Conservation (phyloP, 2,888 invertebrate species). For the Physocephala rufipes region DNA sequence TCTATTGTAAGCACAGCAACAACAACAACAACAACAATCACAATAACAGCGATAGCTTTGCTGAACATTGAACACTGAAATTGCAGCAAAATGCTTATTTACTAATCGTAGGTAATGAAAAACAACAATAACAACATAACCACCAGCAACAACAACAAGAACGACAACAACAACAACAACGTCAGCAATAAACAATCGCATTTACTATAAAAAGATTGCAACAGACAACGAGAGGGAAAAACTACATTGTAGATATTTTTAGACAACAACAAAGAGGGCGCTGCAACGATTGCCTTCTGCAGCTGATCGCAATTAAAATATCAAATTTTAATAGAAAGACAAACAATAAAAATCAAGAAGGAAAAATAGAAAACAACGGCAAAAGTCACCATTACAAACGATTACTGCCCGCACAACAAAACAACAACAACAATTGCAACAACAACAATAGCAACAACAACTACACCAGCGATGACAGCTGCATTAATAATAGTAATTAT, state of each 20-base stretch:
- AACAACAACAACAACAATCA: constrained; percentile 3
- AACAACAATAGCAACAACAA: constrained; percentile 13
- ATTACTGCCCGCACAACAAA: not conserved
- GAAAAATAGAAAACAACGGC: not conserved
- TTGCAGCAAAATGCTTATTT: not conserved
- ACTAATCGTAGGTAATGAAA: constrained; percentile 26
- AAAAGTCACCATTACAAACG: not conserved
- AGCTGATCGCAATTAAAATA: constrained; percentile 41
- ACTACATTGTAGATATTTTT: constrained; percentile 24
- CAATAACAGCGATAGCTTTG: not conserved
- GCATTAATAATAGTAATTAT: not conserved
- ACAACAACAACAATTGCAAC: constrained; percentile 15
- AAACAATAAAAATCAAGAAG: constrained; percentile 22
- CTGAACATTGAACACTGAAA: too few relatives aligned
- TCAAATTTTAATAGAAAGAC: constrained; percentile 42
- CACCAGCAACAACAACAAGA: not conserved
- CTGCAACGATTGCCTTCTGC: constrained; percentile 17
- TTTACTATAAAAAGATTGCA: not conserved
- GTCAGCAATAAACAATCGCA: not conserved
- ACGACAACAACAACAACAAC: not conserved
- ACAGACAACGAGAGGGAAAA: constrained; percentile 5
- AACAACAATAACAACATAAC: constrained; percentile 1
- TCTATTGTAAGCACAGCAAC: constrained; percentile 4
- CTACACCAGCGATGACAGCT: not conserved
- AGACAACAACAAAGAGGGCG: constrained; percentile 34